Conservation (phyloP, 2,113 vertebrate genomes). For the Ophiodon elongatus region DNA sequence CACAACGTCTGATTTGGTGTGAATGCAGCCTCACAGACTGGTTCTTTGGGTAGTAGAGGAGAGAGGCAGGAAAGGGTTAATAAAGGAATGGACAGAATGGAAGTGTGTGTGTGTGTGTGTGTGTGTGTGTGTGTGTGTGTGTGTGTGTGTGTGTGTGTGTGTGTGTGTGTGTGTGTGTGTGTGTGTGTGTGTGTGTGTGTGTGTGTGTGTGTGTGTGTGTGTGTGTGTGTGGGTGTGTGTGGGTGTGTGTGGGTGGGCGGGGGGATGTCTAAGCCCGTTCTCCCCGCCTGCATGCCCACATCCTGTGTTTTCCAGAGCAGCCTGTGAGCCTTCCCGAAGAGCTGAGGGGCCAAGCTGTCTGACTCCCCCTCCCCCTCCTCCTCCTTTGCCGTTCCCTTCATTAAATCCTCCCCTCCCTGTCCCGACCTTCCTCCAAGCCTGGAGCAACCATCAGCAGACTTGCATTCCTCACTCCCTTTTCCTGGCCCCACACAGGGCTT, state of each 20-base stretch:
- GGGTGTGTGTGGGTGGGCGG: conserved; percentile 49
- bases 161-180: conserved; percentile 55
- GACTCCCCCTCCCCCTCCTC: conserved; percentile 63
- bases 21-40: conserved; percentile 4
- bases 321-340: conserved; percentile 82
- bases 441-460: conserved; percentile 81
- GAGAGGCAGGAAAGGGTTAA: conserved; percentile 80
- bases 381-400: conserved; percentile 69
- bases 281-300: conserved; percentile 82
- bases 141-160: conserved; percentile 50
- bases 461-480: conserved; percentile 81
- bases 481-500: conserved; percentile 77
- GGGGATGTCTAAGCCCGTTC: conserved; percentile 78
- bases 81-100: conserved; percentile 59
- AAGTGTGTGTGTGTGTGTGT: conserved; percentile 60
- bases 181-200: conserved; percentile 45
- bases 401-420: conserved; percentile 78
- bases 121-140: conserved; percentile 52
- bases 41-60: background rate
- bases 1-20: background rate
- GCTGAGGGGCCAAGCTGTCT: conserved; percentile 85
- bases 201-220: conserved; percentile 44
- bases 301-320: conserved; percentile 86
- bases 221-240: conserved; percentile 33
- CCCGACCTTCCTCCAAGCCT: conserved; percentile 77